These are phyloP conservation scores for Hyperoplus lanceolatus DNA, from an alignment of 2,797 vertebrate genomes.

Conservation along the genomic window DNA sequence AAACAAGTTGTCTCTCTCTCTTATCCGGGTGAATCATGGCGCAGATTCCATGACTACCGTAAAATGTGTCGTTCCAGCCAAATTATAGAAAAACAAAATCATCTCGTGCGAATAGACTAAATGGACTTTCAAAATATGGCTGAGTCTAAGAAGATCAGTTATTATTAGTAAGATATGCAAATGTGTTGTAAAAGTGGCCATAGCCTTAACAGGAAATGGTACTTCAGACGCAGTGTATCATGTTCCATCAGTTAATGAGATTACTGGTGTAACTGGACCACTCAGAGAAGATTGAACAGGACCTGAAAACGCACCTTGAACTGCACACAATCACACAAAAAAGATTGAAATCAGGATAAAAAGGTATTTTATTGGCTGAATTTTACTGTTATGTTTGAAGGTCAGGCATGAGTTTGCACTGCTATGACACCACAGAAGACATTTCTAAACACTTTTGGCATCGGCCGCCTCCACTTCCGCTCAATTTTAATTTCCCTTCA, in stretches of 20 bases:
- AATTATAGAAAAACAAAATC: background rate
- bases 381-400: background rate
- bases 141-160: constrained; percentile 12
- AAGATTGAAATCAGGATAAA: background rate
- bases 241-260: constrained; percentile 47
- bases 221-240: constrained; percentile 34
- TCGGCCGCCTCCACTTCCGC: too few species aligned
- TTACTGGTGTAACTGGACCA: constrained; percentile 14
- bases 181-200: constrained; percentile 7
- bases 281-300: constrained; percentile 5
- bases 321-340: background rate
- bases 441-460: background rate
- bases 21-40: background rate
- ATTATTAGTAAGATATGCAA: constrained; percentile 19
- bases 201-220: constrained; percentile 23
- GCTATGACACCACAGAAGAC: constrained; percentile 2
- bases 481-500: too few species aligned
- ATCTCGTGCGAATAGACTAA: background rate
- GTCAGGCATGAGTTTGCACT: background rate
- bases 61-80: background rate
- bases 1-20: background rate
- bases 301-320: constrained; percentile 22
- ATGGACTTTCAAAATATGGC: constrained; percentile 25
- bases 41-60: constrained; percentile 3
- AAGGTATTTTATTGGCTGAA: background rate